Percentiles rank a stretch among this genome's conserved stretches.
These are phyloP conservation scores for Apomyelois bistriatella DNA, from an alignment of 2,888 invertebrate species.

Conservation along the genomic window DNA sequence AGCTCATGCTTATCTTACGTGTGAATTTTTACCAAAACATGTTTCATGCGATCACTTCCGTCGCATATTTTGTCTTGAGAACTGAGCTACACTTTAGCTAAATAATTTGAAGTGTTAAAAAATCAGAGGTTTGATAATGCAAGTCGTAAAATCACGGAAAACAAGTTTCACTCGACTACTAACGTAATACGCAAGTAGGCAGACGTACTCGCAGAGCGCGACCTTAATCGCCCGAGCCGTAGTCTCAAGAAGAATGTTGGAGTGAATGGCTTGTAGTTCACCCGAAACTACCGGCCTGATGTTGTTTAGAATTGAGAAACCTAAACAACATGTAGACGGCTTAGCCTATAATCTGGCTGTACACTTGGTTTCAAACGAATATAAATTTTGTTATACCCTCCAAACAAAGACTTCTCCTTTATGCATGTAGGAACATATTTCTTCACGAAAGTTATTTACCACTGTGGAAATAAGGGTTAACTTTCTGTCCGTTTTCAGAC, in stretches of 20 bases:
- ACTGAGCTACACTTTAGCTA: too few species aligned
- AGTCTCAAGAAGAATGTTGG: conserved; percentile 10
- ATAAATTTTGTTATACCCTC: too few species aligned
- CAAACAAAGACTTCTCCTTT: too few species aligned
- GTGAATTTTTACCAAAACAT: background rate
- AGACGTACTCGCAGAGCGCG: conserved; percentile 4
- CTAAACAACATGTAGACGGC: too few species aligned
- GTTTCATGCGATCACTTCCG: background rate
- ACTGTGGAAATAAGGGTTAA: background rate
- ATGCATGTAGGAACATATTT: too few species aligned
- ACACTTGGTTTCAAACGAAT: too few species aligned
- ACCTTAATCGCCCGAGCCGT: conserved; percentile 15
- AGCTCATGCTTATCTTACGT: background rate
- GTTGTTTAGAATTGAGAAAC: background rate
- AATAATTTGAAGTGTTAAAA: too few species aligned
- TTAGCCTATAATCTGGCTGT: too few species aligned
- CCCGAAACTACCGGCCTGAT: background rate
- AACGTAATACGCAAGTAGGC: conserved; percentile 21
- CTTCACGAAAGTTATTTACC: too few species aligned
- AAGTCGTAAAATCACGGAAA: conserved; percentile 44
- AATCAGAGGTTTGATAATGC: conserved; percentile 19
- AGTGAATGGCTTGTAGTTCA: conserved; percentile 3
- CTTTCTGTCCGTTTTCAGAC: background rate
- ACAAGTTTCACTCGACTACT: conserved; percentile 44
- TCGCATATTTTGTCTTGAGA: background rate